phyloP scores from a whole-genome alignment of 1,140 invertebrate genomes.

The Heterodera carotae region DNA sequence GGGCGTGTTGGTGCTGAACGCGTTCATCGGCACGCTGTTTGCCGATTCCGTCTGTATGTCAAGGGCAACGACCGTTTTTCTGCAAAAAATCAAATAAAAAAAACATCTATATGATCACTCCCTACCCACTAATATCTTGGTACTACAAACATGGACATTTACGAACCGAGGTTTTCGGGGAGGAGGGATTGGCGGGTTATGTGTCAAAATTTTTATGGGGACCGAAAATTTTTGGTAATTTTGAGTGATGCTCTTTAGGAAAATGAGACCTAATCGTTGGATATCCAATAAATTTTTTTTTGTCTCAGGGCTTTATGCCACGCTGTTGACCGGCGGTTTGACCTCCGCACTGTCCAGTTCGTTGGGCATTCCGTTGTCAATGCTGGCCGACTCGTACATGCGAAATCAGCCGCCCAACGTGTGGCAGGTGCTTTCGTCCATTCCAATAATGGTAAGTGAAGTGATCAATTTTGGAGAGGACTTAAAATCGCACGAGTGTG shows the following conservation, averaged over 20 bases:
- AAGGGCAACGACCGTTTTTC: no score
- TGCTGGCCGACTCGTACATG: conserved; percentile 50
- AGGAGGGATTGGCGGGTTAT: not conserved
- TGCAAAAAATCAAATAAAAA: no score
- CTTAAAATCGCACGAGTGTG: no score
- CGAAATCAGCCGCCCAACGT: conserved; percentile 38
- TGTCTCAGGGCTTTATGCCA: conserved; percentile 48
- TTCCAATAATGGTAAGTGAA: conserved; percentile 47
- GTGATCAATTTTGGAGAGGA: no score
- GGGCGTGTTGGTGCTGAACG: conserved; percentile 41
- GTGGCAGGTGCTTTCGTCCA: conserved; percentile 41
- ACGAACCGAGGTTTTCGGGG: no score
- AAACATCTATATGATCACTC: no score
- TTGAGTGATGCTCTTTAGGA: no score
- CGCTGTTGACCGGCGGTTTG: conserved; percentile 44
- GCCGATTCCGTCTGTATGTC: conserved; percentile 43
- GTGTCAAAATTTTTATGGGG: no score
- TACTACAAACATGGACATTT: no score
- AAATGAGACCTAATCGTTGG: no score
- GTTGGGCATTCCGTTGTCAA: conserved; percentile 46
- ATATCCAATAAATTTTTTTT: not conserved
- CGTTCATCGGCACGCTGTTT: conserved; percentile 48
- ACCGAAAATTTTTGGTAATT: no score
- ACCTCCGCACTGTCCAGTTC: conserved; percentile 49
- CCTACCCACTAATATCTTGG: no score